Evolutionary conservation across 1,140 invertebrate genomes (phyloP).

Genomic region (Drosophila takahashii): DNA sequence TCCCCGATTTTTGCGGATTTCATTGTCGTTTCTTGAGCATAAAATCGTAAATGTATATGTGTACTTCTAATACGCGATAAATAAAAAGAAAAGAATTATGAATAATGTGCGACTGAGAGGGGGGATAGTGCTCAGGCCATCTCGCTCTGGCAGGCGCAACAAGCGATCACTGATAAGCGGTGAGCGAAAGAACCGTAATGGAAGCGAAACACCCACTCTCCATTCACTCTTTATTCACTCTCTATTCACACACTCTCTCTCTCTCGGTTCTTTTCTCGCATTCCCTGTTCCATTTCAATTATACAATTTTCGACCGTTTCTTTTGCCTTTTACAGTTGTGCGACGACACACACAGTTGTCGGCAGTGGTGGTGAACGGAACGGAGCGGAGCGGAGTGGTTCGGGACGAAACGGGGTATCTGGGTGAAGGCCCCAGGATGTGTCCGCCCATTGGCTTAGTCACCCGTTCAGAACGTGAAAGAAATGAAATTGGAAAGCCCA

Average conservation of each 20-base stretch:
- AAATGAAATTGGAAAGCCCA: slow-evolving; percentile 1
- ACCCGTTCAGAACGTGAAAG: neutral
- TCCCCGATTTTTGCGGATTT: slow-evolving; percentile 21
- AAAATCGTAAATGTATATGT: slow-evolving; percentile 13
- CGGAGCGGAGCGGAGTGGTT: slow-evolving; percentile 4
- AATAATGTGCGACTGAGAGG: slow-evolving; percentile 15
- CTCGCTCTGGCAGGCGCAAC: slow-evolving; percentile 38
- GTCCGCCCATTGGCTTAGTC: neutral
- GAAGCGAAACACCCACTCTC: slow-evolving; percentile 35
- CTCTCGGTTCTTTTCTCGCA: slow-evolving; percentile 21
- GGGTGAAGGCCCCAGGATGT: slow-evolving; percentile 36
- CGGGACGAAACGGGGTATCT: slow-evolving; percentile 2
- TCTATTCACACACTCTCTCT: neutral
- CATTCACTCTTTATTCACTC: neutral
- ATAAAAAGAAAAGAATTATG: slow-evolving; percentile 25
- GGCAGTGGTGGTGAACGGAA: slow-evolving; percentile 59
- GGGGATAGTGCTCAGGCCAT: slow-evolving; percentile 1
- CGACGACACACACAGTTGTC: slow-evolving; percentile 51
- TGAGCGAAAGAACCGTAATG: slow-evolving; percentile 29
- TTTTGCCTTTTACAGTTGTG: slow-evolving; percentile 40
- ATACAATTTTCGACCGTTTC: slow-evolving; percentile 47
- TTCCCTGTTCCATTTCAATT: slow-evolving; percentile 48
- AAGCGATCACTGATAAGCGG: slow-evolving; percentile 69
- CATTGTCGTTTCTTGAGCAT: slow-evolving; percentile 20
- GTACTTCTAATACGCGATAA: slow-evolving; percentile 62